Percentiles rank a stretch among this genome's conserved stretches.
Evolutionary conservation across 2,888 invertebrate species (phyloP).

Genomic region (Nyleta sp.): DNA sequence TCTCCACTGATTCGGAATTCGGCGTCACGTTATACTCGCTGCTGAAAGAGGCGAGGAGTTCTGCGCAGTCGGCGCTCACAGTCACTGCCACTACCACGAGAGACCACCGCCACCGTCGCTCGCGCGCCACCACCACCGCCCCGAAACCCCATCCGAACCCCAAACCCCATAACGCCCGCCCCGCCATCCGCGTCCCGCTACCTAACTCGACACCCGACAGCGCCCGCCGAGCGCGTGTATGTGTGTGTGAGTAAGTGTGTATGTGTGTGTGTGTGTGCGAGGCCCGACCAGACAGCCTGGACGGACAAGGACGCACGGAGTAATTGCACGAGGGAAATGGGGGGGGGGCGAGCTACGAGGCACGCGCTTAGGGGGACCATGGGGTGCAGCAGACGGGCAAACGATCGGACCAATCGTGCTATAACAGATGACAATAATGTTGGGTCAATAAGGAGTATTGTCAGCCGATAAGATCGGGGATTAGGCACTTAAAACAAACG

Average conservation of each 20-base stretch:
- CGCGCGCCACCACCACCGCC: constrained; percentile 48
- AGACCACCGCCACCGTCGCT: constrained; percentile 54
- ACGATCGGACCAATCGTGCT: constrained; percentile 53
- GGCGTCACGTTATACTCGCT: constrained; percentile 57
- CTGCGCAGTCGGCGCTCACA: constrained; percentile 64
- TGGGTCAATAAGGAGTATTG: constrained; percentile 44
- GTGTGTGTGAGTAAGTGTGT: no score
- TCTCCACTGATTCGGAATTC: constrained; percentile 65
- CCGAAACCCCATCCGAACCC: constrained; percentile 57
- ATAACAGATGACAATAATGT: constrained; percentile 52
- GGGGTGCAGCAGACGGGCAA: constrained; percentile 33
- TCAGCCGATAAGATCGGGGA: constrained; percentile 33
- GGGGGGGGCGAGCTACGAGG: not conserved
- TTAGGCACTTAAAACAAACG: constrained; percentile 23
- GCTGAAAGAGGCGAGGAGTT: constrained; percentile 62
- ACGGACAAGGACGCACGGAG: constrained; percentile 11
- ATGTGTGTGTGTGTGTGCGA: no score
- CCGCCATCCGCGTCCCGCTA: not conserved
- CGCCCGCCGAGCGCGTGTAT: constrained; percentile 33
- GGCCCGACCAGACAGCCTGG: not conserved
- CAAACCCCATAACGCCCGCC: constrained; percentile 42
- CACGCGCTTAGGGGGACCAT: constrained; percentile 26
- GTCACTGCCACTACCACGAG: constrained; percentile 60
- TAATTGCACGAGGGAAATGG: constrained; percentile 18
- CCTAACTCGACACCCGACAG: constrained; percentile 54